Base-by-base conservation (phyloP, 2,888 invertebrate genomes). In the Pseudococcus viburni region DNA sequence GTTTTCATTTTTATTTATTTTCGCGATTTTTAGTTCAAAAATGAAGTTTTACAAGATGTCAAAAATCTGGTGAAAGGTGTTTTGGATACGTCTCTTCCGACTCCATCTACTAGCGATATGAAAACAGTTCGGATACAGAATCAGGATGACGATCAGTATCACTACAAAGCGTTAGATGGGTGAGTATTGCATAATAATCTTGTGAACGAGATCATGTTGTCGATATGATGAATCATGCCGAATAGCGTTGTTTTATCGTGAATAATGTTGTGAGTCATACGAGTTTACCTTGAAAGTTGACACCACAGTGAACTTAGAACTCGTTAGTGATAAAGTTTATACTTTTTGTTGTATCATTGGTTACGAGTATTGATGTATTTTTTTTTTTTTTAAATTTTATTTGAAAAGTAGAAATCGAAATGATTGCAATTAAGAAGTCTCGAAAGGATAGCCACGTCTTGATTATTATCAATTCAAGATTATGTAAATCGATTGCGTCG, bases 81-180 rank as follows among this genome's bases (percentile, higher is more conserved):
- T 5, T 0, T 73, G 3, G 68, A 33, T 22, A 64, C 64, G 64
- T 19, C 64, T 22, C 0, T 17, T 12, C 51, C 19, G 68, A 12
- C 12, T 15, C 68, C 26, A 11, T 33, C 15, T 3, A 5, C 26
- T 33, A 26, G 12, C 7, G 59, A 59, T 6, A 5, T 19, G 7
- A 59, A 59, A 19, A n/a, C 59, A 7, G 6, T 19, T n/a, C 19
- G n/a, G 11, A n/a, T 8, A 59, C 19, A n/a, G 1, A 6, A 59
- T 59, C 59, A 51, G 15, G 51, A 51, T 17, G 59, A 59, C n/a
- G 59, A 59, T 19, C 59, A 19, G 19, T 19, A 19, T 59, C 59
- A 19, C 19, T 59, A 59, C 59, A 59, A 59, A 59, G 19, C 59
- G 8, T 59, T 59, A 59, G 59, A 59, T 59, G 59, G 59, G 59